phyloP scores from a whole-genome alignment of 2,113 vertebrate genomes.

The Xenopus laevis region DNA sequence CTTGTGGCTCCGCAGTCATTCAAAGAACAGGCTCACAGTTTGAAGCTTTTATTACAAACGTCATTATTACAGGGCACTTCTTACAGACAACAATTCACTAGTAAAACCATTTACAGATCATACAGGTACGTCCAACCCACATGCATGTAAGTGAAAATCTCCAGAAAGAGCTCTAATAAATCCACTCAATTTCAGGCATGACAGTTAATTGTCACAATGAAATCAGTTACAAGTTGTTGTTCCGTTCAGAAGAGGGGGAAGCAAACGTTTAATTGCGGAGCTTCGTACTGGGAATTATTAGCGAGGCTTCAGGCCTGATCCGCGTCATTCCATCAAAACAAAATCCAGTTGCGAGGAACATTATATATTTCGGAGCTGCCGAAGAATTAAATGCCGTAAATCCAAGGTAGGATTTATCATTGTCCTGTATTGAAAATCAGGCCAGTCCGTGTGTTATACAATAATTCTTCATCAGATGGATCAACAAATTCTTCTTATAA shows the following conservation, averaged over 20 bases:
- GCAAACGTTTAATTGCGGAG: no score
- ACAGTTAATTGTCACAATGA: not conserved
- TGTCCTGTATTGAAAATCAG: not conserved
- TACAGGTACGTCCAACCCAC: conserved; percentile 58
- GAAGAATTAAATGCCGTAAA: no score
- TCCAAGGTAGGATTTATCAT: no score
- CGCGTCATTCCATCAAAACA: no score
- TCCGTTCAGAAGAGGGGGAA: no score
- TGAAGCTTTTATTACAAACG: conserved; percentile 74
- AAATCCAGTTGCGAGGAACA: no score
- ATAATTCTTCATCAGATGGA: not conserved
- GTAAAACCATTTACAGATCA: conserved; percentile 60
- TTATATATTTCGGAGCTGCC: no score
- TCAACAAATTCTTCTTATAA: not conserved
- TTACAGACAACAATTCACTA: conserved; percentile 31
- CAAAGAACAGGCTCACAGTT: conserved; percentile 78
- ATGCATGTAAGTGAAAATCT: conserved; percentile 48
- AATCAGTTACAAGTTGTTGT: not conserved
- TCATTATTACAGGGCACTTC: conserved; percentile 54
- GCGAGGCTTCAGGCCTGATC: no score
- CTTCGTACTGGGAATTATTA: no score
- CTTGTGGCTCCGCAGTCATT: conserved; percentile 68
- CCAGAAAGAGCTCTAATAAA: conserved; percentile 45
- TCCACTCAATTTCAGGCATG: not conserved
- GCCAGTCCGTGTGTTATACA: not conserved